Percentiles rank a stretch among this genome's conserved stretches.
Conservation (phyloP, 1,140 invertebrate genomes). For the Drosophila melanica region DNA sequence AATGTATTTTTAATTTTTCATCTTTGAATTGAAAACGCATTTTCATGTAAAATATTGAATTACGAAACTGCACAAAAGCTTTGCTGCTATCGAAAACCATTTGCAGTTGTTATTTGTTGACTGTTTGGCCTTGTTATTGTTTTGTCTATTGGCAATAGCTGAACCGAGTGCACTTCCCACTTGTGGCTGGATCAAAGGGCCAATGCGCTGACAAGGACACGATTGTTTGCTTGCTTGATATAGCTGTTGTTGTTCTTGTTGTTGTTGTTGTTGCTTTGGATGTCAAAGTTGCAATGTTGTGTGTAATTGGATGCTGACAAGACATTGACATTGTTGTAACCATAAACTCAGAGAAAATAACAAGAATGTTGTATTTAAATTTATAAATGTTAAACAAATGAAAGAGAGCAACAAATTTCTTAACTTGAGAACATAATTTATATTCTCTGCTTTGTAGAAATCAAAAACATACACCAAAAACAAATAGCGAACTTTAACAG, state of each 20-base stretch:
- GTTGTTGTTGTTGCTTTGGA: not conserved
- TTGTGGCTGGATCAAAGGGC: slow-evolving; percentile 5
- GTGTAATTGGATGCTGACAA: slow-evolving; percentile 43
- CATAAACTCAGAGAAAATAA: not conserved
- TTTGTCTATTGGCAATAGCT: slow-evolving; percentile 8
- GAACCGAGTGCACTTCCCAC: not conserved
- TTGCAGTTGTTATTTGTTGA: slow-evolving; percentile 16
- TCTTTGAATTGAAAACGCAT: not conserved
- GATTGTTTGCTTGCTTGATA: not conserved
- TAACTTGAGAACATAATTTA: no score
- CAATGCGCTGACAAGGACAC: not conserved
- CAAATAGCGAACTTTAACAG: no score
- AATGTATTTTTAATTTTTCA: not conserved
- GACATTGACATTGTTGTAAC: slow-evolving; percentile 41
- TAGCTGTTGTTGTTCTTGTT: not conserved
- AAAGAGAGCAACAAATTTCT: no score
- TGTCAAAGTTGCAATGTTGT: slow-evolving; percentile 19
- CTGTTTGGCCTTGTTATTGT: slow-evolving; percentile 26
- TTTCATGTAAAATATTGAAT: not conserved
- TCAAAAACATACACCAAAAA: no score
- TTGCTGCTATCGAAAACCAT: not conserved
- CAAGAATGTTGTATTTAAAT: no score
- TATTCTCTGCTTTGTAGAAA: no score
- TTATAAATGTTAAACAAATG: no score
- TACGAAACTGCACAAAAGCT: not conserved